Evolutionary conservation across 1,140 invertebrate genomes (phyloP).

Genomic region (Heliconius himera): DNA sequence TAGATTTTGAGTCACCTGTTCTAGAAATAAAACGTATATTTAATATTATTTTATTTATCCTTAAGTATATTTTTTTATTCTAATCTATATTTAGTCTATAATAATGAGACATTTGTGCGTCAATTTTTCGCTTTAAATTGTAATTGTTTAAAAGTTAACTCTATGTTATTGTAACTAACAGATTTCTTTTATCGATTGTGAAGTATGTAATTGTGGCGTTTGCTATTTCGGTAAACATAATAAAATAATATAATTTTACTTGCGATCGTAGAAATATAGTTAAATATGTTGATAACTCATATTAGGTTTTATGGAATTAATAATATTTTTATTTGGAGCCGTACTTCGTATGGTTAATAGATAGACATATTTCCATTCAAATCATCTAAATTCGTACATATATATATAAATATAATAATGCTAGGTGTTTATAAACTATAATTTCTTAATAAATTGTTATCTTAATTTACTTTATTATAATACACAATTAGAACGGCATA

Average conservation of each 20-base stretch:
- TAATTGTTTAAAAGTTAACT: slow-evolving; percentile 1
- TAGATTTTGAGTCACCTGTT: neutral
- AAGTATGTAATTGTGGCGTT: neutral
- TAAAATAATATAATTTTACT: neutral
- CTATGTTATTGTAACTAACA: slow-evolving; percentile 2
- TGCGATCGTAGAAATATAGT: neutral
- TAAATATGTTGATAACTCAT: neutral
- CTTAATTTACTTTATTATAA: neutral
- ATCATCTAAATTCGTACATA: no score
- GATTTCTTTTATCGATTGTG: neutral
- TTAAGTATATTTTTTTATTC: neutral
- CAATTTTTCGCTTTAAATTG: neutral
- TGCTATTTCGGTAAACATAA: neutral
- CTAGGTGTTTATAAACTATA: no score
- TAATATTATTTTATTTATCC: neutral
- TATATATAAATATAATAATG: no score
- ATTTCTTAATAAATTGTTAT: no score
- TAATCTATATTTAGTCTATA: neutral
- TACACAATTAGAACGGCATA: slow-evolving; percentile 26
- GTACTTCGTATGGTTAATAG: no score
- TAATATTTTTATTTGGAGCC: no score
- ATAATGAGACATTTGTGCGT: neutral
- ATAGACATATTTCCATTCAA: no score
- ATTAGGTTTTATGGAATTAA: no score
- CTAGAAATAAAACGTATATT: neutral